These are phyloP conservation scores for Pristionchus japonicus DNA, from an alignment of 2,888 invertebrate species.

Conservation along the genomic window DNA sequence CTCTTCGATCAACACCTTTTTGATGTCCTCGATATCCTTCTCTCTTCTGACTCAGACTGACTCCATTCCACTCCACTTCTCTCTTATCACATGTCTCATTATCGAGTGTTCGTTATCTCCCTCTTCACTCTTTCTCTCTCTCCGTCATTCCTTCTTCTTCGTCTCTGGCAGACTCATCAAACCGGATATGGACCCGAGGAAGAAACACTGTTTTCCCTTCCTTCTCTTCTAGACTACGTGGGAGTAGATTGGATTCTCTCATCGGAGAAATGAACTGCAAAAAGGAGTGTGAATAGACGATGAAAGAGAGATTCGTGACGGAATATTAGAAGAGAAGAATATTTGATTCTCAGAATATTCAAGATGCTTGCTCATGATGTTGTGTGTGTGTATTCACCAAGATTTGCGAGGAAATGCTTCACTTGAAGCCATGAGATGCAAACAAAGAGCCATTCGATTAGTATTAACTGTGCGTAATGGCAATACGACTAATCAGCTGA, in stretches of 20 bases:
- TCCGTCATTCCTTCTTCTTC: not conserved
- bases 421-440: no score
- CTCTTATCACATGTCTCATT: not conserved
- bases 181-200: not conserved
- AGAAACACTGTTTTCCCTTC: not conserved
- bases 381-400: not conserved
- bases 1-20: not conserved
- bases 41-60: not conserved
- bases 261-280: conserved; percentile 16
- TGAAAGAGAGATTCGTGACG: not conserved
- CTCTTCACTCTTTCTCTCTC: not conserved
- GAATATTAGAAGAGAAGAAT: not conserved
- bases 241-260: not conserved
- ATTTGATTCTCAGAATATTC: not conserved
- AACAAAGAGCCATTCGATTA: no score
- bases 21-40: not conserved
- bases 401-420: no score
- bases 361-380: not conserved
- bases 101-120: conserved; percentile 1
- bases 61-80: not conserved
- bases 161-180: not conserved
- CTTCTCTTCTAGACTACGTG: not conserved
- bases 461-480: not conserved
- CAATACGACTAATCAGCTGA: not conserved
- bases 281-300: not conserved